Evolutionary conservation across 2,888 invertebrate genomes (phyloP).

Genomic region (Subacronicta megacephala): DNA sequence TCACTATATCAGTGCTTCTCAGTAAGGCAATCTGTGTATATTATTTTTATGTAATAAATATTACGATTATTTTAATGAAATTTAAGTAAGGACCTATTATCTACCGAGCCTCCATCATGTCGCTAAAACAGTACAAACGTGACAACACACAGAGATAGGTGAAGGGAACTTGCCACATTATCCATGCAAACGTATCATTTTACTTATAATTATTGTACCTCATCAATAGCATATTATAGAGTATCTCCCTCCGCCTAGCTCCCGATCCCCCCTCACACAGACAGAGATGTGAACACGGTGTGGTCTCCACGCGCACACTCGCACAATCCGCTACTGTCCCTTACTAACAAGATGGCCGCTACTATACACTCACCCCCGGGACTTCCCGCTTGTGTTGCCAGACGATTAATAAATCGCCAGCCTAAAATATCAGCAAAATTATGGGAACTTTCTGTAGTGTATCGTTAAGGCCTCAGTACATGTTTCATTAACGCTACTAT

Average conservation of each 20-base stretch:
- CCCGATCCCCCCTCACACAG: slow-evolving; percentile 55
- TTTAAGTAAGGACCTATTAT: neutral
- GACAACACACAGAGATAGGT: slow-evolving; percentile 59
- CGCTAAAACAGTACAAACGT: slow-evolving; percentile 45
- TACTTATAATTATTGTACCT: neutral
- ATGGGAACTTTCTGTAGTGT: slow-evolving; percentile 63
- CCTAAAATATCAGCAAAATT: slow-evolving; percentile 30
- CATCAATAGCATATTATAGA: slow-evolving; percentile 10
- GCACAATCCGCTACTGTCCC: slow-evolving; percentile 85
- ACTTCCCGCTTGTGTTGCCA: slow-evolving; percentile 54
- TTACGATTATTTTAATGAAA: no score
- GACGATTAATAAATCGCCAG: slow-evolving; percentile 24
- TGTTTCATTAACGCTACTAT: slow-evolving; percentile 84
- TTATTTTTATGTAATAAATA: no score
- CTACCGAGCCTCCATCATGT: slow-evolving; percentile 44
- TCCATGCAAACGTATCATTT: slow-evolving; percentile 14
- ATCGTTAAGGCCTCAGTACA: slow-evolving; percentile 76
- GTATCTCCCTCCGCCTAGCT: slow-evolving; percentile 62
- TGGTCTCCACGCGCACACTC: slow-evolving; percentile 87
- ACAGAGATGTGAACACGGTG: slow-evolving; percentile 79
- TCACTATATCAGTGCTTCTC: no score
- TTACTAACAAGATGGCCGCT: slow-evolving; percentile 83
- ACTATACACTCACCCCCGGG: slow-evolving; percentile 68
- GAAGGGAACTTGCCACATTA: slow-evolving; percentile 58
- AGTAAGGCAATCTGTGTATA: no score